phyloP scores from a whole-genome alignment of 1,140 invertebrate genomes.

The Drosophila elegans region DNA sequence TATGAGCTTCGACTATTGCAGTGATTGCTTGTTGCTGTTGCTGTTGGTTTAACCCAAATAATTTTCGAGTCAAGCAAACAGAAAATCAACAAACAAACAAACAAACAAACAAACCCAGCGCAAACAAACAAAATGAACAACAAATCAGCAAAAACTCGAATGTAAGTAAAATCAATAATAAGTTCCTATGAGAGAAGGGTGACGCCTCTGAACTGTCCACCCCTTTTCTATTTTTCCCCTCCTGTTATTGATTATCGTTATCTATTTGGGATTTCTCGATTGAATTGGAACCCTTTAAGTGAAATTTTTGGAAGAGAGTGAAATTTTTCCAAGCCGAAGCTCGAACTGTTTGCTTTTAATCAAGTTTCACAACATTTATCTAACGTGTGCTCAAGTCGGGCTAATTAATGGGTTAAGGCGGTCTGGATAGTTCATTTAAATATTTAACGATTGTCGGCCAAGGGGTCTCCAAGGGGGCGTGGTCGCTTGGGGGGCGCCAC shows the following conservation, averaged over 20 bases:
- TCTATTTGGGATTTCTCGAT: not conserved
- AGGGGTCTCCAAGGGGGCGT: slow-evolving; percentile 21
- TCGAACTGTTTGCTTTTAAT: slow-evolving; percentile 43
- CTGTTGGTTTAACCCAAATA: slow-evolving; percentile 64
- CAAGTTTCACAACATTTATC: slow-evolving; percentile 42
- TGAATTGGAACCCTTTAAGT: slow-evolving; percentile 20
- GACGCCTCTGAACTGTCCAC: slow-evolving; percentile 4
- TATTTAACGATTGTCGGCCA: slow-evolving; percentile 36
- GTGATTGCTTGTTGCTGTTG: slow-evolving; percentile 34
- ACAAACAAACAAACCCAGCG: slow-evolving; percentile 23
- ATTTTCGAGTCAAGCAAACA: slow-evolving; percentile 58
- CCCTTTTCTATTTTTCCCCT: not conserved
- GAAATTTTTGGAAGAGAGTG: slow-evolving; percentile 29
- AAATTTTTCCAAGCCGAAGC: slow-evolving; percentile 23
- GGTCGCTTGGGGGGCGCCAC: slow-evolving; percentile 34
- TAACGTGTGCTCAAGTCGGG: slow-evolving; percentile 26
- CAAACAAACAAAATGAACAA: slow-evolving; percentile 50
- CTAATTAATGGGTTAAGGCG: slow-evolving; percentile 50
- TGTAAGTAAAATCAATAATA: slow-evolving; percentile 58
- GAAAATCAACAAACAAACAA: slow-evolving; percentile 56
- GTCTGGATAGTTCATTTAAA: slow-evolving; percentile 47
- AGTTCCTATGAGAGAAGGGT: slow-evolving; percentile 11
- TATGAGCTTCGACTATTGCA: slow-evolving; percentile 38
- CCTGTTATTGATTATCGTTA: not conserved
- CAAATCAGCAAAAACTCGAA: slow-evolving; percentile 52